Base-by-base conservation (phyloP, 2,797 vertebrate species). In the Emys orbicularis region DNA sequence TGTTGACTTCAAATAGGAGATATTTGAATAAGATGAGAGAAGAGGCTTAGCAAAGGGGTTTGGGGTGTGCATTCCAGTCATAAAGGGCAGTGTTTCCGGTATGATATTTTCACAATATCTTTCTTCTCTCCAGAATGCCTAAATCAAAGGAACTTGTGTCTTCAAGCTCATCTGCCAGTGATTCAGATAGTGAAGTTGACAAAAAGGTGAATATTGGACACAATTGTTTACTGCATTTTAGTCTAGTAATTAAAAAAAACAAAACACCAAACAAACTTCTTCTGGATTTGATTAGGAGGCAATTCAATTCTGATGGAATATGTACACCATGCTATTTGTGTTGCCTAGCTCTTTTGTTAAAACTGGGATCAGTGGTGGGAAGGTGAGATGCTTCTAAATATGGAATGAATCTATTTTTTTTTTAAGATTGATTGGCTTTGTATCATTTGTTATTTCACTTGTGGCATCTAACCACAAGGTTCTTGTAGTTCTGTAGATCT, bases 141-240 rank as follows among this genome's bases (percentile, higher is more conserved):
- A 99, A 99, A 95, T 99, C 99, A 98, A 99, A 99, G 99, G 99
- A 99, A 98, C 98, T 99, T 91, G 98, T 99, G 96, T 99, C 99
- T 81, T 99, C 99, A 97, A 99, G 98, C 98, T 98, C 99, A 79
- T 99, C 99, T 96, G 99, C 98, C 91, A 99, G 99, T 80, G 99
- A 99, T 96, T 99, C 99, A 8, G 99, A 99, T 97, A 99, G 99
- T 92, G 99, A 99, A 94, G 99, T 99, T 85, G 99, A 99, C 94
- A 99, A 99, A 88, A 99, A 99, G 99, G 99, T 99, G 97, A 97
- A 61, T 65, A 5, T 86, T 84, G 34, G 84, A 5, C 47, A 7
- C 12, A 19, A 15, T 88, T 94, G 8, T 21, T 90, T 74, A 52
- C 23, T 83, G 37, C 37, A 90, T 11, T 90, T 8, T 77, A 93